These are phyloP conservation scores for Monochamus alternatus DNA, from an alignment of 2,888 invertebrate species.

Conservation along the genomic window DNA sequence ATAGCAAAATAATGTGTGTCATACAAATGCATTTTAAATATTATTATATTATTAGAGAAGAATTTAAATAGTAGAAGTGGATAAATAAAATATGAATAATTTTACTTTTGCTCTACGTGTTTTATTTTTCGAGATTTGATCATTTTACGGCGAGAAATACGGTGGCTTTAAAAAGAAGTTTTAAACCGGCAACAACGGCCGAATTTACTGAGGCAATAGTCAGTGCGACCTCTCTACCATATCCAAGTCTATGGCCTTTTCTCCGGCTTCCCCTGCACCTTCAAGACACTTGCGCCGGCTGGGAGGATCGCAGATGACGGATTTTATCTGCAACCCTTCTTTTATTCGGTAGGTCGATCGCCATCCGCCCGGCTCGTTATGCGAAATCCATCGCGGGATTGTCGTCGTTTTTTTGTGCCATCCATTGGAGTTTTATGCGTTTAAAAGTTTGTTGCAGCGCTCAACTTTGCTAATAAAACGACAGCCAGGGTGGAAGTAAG, in stretches of 20 bases:
- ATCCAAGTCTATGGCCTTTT: constrained; percentile 33
- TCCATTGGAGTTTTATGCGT: constrained; percentile 1
- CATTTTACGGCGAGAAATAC: background rate
- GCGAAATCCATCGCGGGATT: constrained; percentile 1
- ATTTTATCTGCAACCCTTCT: constrained; percentile 19
- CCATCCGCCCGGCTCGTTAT: background rate
- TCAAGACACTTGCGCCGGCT: constrained; percentile 7
- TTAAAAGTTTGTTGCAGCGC: constrained; percentile 1
- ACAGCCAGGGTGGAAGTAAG: background rate
- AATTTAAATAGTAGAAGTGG: too few relatives aligned
- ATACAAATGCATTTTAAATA: too few relatives aligned
- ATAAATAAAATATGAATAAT: too few relatives aligned
- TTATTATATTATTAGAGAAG: too few relatives aligned
- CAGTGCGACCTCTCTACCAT: constrained; percentile 9
- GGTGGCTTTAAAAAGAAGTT: background rate
- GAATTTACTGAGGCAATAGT: constrained; percentile 46
- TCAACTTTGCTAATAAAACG: constrained; percentile 7
- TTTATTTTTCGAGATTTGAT: too few relatives aligned
- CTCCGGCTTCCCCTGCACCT: constrained; percentile 3
- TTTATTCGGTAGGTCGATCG: constrained; percentile 9
- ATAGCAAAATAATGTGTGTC: too few relatives aligned
- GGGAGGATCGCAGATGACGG: constrained; percentile 22
- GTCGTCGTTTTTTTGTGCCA: background rate
- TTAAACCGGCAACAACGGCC: background rate
- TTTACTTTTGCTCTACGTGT: too few relatives aligned